phyloP scores from a whole-genome alignment of 2,113 vertebrate genomes.

The Rostratula benghalensis region DNA sequence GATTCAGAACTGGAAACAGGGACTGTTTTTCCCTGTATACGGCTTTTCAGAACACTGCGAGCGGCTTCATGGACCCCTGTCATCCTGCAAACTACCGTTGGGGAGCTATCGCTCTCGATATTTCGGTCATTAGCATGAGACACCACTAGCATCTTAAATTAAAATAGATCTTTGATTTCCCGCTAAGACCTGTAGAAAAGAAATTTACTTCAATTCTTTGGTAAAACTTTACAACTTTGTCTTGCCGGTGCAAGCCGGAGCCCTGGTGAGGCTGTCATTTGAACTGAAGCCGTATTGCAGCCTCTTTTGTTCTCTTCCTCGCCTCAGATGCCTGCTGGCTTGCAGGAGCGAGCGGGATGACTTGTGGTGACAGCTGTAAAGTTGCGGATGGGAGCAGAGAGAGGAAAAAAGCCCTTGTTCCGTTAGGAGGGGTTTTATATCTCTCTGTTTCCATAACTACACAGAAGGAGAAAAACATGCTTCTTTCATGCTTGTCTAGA shows the following conservation, averaged over 20 bases:
- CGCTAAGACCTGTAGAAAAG: constrained; percentile 6
- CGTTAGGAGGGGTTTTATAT: constrained; percentile 54
- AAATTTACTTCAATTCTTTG: constrained; percentile 51
- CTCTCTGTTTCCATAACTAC: constrained; percentile 71
- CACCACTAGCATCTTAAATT: constrained; percentile 10
- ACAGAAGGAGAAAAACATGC: constrained; percentile 65
- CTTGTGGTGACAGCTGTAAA: constrained; percentile 68
- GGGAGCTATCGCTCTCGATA: background rate
- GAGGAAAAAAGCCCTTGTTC: constrained; percentile 61
- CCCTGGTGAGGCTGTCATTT: constrained; percentile 62
- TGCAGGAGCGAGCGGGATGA: constrained; percentile 12
- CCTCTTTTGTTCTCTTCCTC: constrained; percentile 46
- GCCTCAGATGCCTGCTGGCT: constrained; percentile 45
- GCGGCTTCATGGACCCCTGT: background rate
- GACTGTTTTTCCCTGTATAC: background rate
- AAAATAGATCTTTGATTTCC: constrained; percentile 42
- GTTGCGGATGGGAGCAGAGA: constrained; percentile 49
- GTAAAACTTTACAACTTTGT: constrained; percentile 47
- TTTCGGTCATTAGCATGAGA: constrained; percentile 22
- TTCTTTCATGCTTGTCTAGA: constrained; percentile 70
- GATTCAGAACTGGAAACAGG: background rate
- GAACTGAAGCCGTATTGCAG: constrained; percentile 49
- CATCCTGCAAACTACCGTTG: background rate
- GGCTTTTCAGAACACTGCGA: background rate
- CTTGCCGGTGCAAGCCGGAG: constrained; percentile 33